Percentiles rank a stretch among this genome's conserved stretches.
Conservation (phyloP, 1,140 invertebrate species). For the Temnothorax nylanderi region DNA sequence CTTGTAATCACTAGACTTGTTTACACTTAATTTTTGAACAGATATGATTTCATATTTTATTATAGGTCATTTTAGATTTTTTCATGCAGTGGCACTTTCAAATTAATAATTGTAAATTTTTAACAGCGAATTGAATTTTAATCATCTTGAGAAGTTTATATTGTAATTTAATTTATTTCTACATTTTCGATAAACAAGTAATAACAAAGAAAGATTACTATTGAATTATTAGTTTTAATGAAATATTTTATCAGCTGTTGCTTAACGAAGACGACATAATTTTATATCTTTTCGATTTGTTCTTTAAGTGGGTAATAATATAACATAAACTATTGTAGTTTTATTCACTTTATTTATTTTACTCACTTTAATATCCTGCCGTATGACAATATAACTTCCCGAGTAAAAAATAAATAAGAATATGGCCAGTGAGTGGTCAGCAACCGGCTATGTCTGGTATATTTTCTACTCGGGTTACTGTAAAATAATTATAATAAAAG, state of each 20-base stretch:
- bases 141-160: background rate
- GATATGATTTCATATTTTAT: background rate
- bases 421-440: background rate
- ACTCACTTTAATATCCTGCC: background rate
- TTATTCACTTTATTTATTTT: background rate
- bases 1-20: background rate
- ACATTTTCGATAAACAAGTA: background rate
- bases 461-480: background rate
- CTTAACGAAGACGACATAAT: background rate
- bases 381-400: background rate
- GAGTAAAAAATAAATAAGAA: background rate
- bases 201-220: background rate
- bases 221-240: background rate
- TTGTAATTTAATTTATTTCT: background rate
- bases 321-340: background rate
- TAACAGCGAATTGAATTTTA: background rate
- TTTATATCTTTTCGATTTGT: background rate
- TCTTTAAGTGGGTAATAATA: background rate
- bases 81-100: background rate
- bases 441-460: background rate
- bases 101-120: background rate
- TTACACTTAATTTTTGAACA: background rate
- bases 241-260: background rate
- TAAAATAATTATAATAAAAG: slow-evolving; percentile 12
- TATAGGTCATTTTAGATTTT: background rate